Percentiles rank a stretch among this genome's conserved stretches.
Conservation (phyloP, 2,888 invertebrate genomes). For the Macrophya alboannulata region DNA sequence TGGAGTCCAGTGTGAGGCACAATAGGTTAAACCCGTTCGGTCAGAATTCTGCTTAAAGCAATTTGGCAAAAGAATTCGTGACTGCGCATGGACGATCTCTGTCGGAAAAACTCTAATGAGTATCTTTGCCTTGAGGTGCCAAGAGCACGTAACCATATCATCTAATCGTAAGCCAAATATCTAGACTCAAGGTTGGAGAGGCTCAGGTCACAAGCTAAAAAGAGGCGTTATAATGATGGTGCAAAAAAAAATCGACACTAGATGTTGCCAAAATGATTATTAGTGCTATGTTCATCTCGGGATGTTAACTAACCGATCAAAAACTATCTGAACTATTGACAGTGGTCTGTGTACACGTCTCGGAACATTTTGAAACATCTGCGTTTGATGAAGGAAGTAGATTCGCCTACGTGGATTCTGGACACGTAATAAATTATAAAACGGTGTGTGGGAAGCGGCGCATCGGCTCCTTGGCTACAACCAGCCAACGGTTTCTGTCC, state of each 20-base stretch:
- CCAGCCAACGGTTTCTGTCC: constrained; percentile 40
- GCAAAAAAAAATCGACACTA: constrained; percentile 27
- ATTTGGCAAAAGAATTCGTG: constrained; percentile 54
- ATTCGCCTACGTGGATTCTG: constrained; percentile 39
- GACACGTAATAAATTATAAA: constrained; percentile 43
- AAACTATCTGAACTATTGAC: constrained; percentile 32
- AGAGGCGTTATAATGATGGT: constrained; percentile 29
- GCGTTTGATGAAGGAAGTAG: constrained; percentile 45
- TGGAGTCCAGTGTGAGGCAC: neutral
- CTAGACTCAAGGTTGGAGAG: constrained; percentile 31
- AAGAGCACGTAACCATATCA: constrained; percentile 45
- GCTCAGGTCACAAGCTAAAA: neutral
- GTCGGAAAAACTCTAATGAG: constrained; percentile 54
- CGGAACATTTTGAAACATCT: neutral
- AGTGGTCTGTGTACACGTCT: neutral
- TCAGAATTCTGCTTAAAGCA: constrained; percentile 38
- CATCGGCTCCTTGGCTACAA: constrained; percentile 37
- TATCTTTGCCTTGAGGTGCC: constrained; percentile 54
- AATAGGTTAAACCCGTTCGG: constrained; percentile 30
- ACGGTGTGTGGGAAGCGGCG: constrained; percentile 47
- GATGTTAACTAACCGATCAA: neutral
- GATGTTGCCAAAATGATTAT: constrained; percentile 18
- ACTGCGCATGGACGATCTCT: constrained; percentile 33
- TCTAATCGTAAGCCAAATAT: neutral
- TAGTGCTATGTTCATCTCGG: neutral